Conservation (phyloP, 2,888 invertebrate species). For the Tetragnatha montana region DNA sequence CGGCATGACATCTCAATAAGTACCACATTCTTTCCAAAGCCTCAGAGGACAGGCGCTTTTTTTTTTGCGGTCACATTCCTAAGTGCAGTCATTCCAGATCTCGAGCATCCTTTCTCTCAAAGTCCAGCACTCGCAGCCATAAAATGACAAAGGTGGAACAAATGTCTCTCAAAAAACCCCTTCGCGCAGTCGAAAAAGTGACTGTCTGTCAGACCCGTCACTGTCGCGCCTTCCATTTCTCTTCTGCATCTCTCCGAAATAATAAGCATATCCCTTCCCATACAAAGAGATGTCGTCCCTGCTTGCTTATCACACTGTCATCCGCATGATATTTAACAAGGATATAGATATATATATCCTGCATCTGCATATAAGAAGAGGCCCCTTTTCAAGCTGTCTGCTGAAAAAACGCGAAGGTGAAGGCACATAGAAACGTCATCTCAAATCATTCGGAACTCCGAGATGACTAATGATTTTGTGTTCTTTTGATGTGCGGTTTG, state of each 20-base stretch:
- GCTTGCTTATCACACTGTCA: constrained; percentile 60
- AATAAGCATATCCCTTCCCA: constrained; percentile 64
- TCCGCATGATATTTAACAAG: constrained; percentile 56
- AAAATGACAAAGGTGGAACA: constrained; percentile 47
- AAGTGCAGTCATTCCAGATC: constrained; percentile 20
- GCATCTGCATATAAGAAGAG: constrained; percentile 44
- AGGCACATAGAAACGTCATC: constrained; percentile 39
- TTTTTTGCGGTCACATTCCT: neutral
- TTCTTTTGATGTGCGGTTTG: constrained; percentile 12
- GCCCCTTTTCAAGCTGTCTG: constrained; percentile 19
- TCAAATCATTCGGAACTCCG: constrained; percentile 2
- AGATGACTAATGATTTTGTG: constrained; percentile 49
- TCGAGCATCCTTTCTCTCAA: constrained; percentile 7
- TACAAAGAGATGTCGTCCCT: constrained; percentile 43
- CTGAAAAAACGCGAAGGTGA: neutral
- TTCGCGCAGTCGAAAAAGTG: constrained; percentile 36
- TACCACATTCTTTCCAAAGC: no score
- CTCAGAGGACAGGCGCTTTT: no score
- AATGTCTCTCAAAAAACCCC: constrained; percentile 45
- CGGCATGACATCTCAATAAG: no score
- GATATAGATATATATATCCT: constrained; percentile 44
- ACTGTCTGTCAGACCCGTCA: constrained; percentile 61
- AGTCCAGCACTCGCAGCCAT: constrained; percentile 24
- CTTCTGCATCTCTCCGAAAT: constrained; percentile 52
- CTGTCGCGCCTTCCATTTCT: constrained; percentile 9